Evolutionary conservation across 35 echinoderm and acorn worm species (phyloP), one percentile per base, ranked within the genome.

Genomic region (Hemicentrotus pulcherrimus): DNA sequence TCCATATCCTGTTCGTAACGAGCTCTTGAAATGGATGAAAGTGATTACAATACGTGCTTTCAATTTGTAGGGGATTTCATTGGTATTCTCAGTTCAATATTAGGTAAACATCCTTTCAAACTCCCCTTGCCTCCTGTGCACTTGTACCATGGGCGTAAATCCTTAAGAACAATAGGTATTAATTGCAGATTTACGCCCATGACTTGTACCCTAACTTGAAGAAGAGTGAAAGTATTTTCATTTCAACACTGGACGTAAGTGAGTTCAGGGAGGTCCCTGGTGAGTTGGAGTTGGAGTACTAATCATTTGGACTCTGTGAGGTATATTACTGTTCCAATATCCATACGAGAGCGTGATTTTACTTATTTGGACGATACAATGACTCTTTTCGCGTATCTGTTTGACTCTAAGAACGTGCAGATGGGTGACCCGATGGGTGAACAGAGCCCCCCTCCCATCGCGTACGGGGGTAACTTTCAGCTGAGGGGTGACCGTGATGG

Each of bases 381-480:
- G 65, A 78, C 65, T 78, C 65, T 78, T 6, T 78, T n/a, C 19
- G 19, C 65, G 22, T 78, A 78, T 78, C 19, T 78, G 65, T 78
- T 78, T 78, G 19, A 78, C 65, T 78, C 65, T 6, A n/a, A 78
- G 65, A 78, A 78, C 65, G 24, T 78, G 1, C 65, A 22, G 22
- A 78, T 78, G 65, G 65, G 19, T 22, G 65, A 28, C 19, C 19
- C 22, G 65, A 78, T 15, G 65, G 65, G 65, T 78, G 65, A 4
- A 18, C 65, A n/a, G 22, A 78, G 88, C 46, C 32, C 46, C 88
- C 88, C 88, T 90, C 88, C 88, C 2, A 24, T 90, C 32, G 32
- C 88, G 18, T 90, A 90, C 31, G 88, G 88, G 46, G 88, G 46
- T 14, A 90, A 90, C 88, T 90, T 90, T 28, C 88, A 90, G 88